Conservation (phyloP, 1,140 invertebrate species). For the Leucophenga varia region DNA sequence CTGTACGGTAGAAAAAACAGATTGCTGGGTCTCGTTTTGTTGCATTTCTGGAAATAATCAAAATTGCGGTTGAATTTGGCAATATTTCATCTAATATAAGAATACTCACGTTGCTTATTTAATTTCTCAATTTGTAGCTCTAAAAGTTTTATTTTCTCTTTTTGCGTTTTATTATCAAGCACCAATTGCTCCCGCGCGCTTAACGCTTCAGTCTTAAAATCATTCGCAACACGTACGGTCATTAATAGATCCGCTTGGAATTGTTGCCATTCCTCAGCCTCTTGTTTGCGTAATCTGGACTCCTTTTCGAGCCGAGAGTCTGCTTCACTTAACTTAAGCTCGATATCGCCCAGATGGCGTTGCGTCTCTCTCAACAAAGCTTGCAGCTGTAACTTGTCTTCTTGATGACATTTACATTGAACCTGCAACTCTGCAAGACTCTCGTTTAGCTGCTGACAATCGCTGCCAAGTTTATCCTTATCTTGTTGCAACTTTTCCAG, state of each 20-base stretch:
- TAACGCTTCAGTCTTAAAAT: slow-evolving; percentile 88
- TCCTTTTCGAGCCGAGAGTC: slow-evolving; percentile 64
- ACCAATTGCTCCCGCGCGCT: slow-evolving; percentile 78
- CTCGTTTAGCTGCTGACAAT: slow-evolving; percentile 73
- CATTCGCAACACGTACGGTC: slow-evolving; percentile 91
- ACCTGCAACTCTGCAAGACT: slow-evolving; percentile 72
- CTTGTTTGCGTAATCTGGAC: slow-evolving; percentile 61
- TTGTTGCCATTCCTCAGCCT: slow-evolving; percentile 86
- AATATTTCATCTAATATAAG: not conserved
- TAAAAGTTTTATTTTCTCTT: slow-evolving; percentile 74
- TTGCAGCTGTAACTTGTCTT: slow-evolving; percentile 74
- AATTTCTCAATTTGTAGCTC: slow-evolving; percentile 79
- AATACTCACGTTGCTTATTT: slow-evolving; percentile 50
- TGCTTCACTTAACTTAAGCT: slow-evolving; percentile 60
- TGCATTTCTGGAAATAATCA: slow-evolving; percentile 34
- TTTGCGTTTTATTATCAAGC: slow-evolving; percentile 78
- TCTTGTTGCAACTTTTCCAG: slow-evolving; percentile 73
- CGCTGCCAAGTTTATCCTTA: slow-evolving; percentile 67
- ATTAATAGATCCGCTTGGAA: slow-evolving; percentile 91
- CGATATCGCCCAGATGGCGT: slow-evolving; percentile 64
- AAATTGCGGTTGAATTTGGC: not conserved
- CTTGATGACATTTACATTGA: slow-evolving; percentile 71
- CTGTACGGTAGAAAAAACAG: slow-evolving; percentile 60
- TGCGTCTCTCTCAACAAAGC: slow-evolving; percentile 68
- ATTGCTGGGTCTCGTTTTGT: slow-evolving; percentile 59